Conservation (phyloP, 2,797 vertebrate species). For the Enteromius trimaculatus region DNA sequence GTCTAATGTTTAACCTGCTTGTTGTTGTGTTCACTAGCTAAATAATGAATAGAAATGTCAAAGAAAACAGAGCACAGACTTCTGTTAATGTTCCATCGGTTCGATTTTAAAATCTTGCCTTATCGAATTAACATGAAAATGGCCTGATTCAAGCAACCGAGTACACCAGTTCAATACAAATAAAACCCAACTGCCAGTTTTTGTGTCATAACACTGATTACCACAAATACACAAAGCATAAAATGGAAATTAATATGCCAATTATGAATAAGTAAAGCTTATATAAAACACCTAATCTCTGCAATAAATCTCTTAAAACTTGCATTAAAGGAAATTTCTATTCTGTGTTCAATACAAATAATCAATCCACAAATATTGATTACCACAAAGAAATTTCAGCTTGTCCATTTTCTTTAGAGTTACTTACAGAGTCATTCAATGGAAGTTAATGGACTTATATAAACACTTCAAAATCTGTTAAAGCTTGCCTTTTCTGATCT, state of each 20-base stretch:
- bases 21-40: constrained; percentile 13
- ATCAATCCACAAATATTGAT: no score
- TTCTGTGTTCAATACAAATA: background rate
- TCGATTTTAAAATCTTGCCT: background rate
- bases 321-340: background rate
- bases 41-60: constrained; percentile 25
- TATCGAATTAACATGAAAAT: constrained; percentile 21
- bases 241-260: background rate
- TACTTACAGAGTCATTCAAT: background rate
- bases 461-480: background rate
- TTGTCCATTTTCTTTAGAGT: background rate
- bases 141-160: background rate
- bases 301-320: background rate
- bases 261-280: background rate
- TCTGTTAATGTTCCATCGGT: constrained; percentile 15
- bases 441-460: background rate
- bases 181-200: background rate
- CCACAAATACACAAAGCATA: background rate
- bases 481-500: no score
- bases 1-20: constrained; percentile 41
- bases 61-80: background rate
- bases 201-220: background rate
- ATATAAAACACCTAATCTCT: background rate
- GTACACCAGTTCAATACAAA: background rate
- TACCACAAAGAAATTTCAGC: background rate